Evolutionary conservation across 1,140 invertebrate genomes (phyloP).

Genomic region (Tigriopus japonicus): DNA sequence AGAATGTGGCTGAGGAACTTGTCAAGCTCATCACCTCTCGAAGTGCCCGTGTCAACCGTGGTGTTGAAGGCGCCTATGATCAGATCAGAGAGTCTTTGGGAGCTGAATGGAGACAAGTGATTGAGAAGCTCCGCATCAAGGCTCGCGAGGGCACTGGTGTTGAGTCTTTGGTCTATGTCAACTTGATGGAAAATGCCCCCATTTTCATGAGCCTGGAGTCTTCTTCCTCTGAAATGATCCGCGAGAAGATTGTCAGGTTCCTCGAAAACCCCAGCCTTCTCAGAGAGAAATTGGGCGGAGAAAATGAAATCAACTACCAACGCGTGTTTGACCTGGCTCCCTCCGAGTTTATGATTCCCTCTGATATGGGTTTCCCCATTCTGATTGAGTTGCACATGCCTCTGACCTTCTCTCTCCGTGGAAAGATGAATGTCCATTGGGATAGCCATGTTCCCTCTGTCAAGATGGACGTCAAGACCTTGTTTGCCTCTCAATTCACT

Average conservation of each 20-base stretch:
- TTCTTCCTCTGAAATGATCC: neutral
- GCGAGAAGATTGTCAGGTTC: neutral
- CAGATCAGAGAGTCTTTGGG: neutral
- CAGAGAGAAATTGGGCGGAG: neutral
- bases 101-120: neutral
- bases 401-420: neutral
- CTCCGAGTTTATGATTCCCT: conserved; percentile 8
- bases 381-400: conserved; percentile 12
- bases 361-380: conserved; percentile 14
- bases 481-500: neutral
- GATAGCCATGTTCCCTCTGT: neutral
- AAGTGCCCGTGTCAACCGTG: too few relatives aligned
- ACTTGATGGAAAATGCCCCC: neutral
- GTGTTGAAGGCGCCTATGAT: too few relatives aligned
- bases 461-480: neutral
- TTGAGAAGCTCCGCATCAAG: neutral
- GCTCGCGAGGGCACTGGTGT: neutral
- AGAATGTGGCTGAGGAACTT: neutral
- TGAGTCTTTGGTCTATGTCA: neutral
- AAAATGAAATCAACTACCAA: neutral
- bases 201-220: neutral
- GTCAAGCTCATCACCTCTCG: neutral
- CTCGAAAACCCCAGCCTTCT: neutral
- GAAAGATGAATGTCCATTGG: conserved; percentile 2
- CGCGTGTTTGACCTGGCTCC: neutral